Evolutionary conservation across 2,888 invertebrate genomes (phyloP).

Genomic region (Poecilus cupreus): DNA sequence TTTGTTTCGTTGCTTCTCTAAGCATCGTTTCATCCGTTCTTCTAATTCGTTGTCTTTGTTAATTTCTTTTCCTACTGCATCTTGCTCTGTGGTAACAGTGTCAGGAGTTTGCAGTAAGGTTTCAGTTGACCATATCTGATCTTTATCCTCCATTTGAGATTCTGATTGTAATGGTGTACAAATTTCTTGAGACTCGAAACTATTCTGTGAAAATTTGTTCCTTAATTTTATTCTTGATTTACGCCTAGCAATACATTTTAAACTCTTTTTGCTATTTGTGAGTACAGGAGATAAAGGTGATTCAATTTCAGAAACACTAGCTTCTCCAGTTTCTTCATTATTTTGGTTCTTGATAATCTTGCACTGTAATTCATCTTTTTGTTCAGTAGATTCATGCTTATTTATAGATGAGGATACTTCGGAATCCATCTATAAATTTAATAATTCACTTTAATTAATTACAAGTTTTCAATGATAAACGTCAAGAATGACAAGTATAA

Average conservation of each 20-base stretch:
- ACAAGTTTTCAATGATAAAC: not conserved
- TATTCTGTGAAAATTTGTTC: slow-evolving; percentile 51
- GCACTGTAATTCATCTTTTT: not conserved
- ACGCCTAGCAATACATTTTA: slow-evolving; percentile 56
- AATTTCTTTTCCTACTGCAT: not conserved
- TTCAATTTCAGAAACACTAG: slow-evolving; percentile 1
- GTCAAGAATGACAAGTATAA: not conserved
- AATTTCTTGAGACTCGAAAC: slow-evolving; percentile 19
- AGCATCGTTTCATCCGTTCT: slow-evolving; percentile 62
- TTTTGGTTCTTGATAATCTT: not conserved
- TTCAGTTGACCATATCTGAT: not conserved
- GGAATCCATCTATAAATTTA: not conserved
- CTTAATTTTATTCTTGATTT: slow-evolving; percentile 54
- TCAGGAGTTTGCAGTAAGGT: too few species aligned
- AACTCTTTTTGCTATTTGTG: slow-evolving; percentile 62
- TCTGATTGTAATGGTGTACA: not conserved
- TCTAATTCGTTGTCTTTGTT: slow-evolving; percentile 56
- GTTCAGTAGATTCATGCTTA: not conserved
- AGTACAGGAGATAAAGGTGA: slow-evolving; percentile 66
- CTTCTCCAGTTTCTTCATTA: not conserved
- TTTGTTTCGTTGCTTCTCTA: slow-evolving; percentile 60
- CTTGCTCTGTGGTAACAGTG: not conserved
- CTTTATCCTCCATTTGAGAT: not conserved
- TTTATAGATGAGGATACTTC: not conserved
- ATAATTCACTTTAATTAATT: not conserved